A percentile compares a stretch with the other conserved stretches of the same genome.
Conservation (phyloP, 1,140 invertebrate genomes). For the Lepidurus packardi region DNA sequence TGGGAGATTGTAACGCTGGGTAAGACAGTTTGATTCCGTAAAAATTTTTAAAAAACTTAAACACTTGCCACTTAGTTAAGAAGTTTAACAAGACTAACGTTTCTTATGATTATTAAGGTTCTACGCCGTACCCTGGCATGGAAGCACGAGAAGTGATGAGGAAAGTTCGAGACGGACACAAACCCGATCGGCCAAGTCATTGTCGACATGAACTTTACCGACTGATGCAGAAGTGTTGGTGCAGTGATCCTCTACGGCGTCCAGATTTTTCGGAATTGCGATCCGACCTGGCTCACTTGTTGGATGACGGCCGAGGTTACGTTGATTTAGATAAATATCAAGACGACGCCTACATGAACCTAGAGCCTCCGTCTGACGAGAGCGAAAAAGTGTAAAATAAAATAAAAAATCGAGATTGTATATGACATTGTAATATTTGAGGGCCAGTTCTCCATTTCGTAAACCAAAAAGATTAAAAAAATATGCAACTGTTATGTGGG, state of each 20-base stretch:
- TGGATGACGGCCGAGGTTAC: slow-evolving; percentile 66
- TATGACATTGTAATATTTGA: neutral
- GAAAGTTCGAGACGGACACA: slow-evolving; percentile 65
- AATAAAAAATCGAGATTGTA: neutral
- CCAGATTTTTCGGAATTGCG: slow-evolving; percentile 64
- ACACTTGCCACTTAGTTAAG: too few species aligned
- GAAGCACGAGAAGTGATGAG: slow-evolving; percentile 69
- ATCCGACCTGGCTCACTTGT: slow-evolving; percentile 58
- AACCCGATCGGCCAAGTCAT: slow-evolving; percentile 66
- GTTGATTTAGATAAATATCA: slow-evolving; percentile 72
- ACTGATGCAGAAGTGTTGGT: slow-evolving; percentile 68
- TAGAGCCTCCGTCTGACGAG: slow-evolving; percentile 39
- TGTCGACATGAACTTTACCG: slow-evolving; percentile 67
- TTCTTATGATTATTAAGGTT: slow-evolving; percentile 50
- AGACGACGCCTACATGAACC: slow-evolving; percentile 43
- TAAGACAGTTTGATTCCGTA: slow-evolving; percentile 38
- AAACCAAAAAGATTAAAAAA: slow-evolving; percentile 9
- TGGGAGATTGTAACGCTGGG: slow-evolving; percentile 77
- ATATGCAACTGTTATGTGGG: neutral
- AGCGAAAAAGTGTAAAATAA: slow-evolving; percentile 37
- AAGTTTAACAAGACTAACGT: neutral
- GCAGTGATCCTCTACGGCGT: slow-evolving; percentile 63
- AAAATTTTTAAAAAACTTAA: neutral
- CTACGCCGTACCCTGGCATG: slow-evolving; percentile 73
- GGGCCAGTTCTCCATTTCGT: neutral